phyloP scores from a whole-genome alignment of 2,797 vertebrate genomes.

The Falco naumanni region DNA sequence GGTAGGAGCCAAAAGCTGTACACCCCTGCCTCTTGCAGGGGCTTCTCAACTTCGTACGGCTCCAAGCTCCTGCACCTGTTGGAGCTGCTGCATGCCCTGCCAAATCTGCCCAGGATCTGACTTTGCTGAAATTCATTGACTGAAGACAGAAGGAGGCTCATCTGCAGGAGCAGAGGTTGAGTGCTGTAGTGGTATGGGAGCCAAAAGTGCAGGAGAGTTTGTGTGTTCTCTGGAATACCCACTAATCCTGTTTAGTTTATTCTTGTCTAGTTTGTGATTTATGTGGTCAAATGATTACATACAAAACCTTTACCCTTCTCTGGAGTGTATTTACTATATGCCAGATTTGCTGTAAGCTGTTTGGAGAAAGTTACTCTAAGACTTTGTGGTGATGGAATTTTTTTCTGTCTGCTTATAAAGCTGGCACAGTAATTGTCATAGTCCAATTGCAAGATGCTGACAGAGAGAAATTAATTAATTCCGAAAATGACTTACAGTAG shows the following conservation, averaged over 20 bases:
- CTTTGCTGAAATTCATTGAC: neutral
- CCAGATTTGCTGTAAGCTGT: neutral
- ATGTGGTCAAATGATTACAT: neutral
- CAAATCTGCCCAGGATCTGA: neutral
- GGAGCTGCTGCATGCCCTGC: neutral
- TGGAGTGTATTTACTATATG: neutral
- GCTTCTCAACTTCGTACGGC: neutral
- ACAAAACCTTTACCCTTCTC: neutral
- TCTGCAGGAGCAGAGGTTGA: neutral
- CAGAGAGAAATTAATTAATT: constrained; percentile 5
- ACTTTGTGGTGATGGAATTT: neutral
- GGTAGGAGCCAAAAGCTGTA: neutral
- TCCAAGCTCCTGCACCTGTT: neutral
- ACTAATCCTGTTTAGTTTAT: neutral
- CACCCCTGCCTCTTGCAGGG: neutral
- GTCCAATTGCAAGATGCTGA: neutral
- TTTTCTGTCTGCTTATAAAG: neutral
- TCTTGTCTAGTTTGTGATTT: neutral
- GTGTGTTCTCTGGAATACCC: neutral
- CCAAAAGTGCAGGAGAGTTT: neutral
- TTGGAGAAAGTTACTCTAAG: neutral
- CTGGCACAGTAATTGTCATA: neutral
- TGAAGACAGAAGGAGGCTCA: neutral
- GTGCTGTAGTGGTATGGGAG: rapidly evolving
- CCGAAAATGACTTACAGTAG: neutral